A percentile compares a stretch with the other conserved stretches of the same genome.
These are phyloP conservation scores for Cyclophora albipunctata DNA, from an alignment of 2,888 invertebrate species.

Conservation along the genomic window DNA sequence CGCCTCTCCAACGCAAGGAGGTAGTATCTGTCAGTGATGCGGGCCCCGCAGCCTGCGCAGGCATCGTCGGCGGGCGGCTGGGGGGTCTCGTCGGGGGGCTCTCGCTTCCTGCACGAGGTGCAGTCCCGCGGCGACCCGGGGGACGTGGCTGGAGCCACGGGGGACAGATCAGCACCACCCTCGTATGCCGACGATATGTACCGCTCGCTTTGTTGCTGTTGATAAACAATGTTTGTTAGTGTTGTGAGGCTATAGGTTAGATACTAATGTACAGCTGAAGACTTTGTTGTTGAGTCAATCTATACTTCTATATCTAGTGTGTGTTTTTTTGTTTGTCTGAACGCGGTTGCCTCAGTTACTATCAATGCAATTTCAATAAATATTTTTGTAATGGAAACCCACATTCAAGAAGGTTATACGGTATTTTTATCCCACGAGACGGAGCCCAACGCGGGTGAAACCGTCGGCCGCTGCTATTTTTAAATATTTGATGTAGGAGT, in stretches of 20 bases:
- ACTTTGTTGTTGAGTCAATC: too few species aligned
- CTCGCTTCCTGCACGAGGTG: constrained; percentile 75
- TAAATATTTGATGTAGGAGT: too few species aligned
- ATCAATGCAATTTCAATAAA: too few species aligned
- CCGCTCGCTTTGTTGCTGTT: constrained; percentile 83
- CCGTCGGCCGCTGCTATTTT: not conserved
- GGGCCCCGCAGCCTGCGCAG: constrained; percentile 92
- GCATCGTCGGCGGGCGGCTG: constrained; percentile 70
- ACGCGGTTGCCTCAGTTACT: too few species aligned
- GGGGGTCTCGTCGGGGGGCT: constrained; percentile 66
- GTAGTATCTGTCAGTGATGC: constrained; percentile 92
- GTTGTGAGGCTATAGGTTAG: not conserved
- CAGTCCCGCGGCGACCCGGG: constrained; percentile 76
- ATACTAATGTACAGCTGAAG: too few species aligned
- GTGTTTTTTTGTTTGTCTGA: too few species aligned
- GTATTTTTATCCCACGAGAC: too few species aligned
- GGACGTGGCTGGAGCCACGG: constrained; percentile 81
- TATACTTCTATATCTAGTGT: too few species aligned
- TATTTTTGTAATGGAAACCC: too few species aligned
- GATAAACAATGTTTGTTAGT: constrained; percentile 3
- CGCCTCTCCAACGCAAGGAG: constrained; percentile 92
- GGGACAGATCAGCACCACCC: constrained; percentile 82
- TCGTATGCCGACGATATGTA: constrained; percentile 80
- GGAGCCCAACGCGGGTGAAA: not conserved
- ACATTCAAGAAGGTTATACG: too few species aligned